Percentiles rank a stretch among this genome's conserved stretches.
phyloP scores from a whole-genome alignment of 2,113 vertebrate genomes.

The Onychostruthus taczanowskii region DNA sequence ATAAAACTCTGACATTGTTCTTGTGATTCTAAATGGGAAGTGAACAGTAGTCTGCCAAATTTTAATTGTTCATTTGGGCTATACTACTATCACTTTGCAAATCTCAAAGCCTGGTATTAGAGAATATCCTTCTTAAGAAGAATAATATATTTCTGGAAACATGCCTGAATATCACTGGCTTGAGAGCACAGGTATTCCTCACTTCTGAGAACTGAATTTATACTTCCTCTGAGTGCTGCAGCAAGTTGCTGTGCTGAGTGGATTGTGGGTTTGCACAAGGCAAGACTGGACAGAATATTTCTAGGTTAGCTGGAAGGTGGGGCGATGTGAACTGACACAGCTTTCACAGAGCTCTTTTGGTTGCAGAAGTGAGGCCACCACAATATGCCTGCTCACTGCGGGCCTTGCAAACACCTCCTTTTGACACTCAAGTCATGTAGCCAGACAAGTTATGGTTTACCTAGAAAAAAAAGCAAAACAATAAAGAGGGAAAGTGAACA shows the following conservation, averaged over 20 bases:
- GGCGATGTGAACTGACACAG: background rate
- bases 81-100: background rate
- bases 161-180: background rate
- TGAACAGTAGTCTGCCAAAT: conserved; percentile 19
- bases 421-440: background rate
- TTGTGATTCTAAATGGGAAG: conserved; percentile 4
- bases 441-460: background rate
- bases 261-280: background rate
- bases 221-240: background rate
- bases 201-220: conserved; percentile 1
- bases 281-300: background rate
- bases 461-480: background rate
- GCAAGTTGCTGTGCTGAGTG: background rate
- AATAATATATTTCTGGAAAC: background rate
- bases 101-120: conserved; percentile 8
- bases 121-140: conserved; percentile 6
- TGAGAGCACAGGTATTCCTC: background rate
- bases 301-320: background rate
- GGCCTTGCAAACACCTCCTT: background rate
- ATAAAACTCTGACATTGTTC: conserved; percentile 15
- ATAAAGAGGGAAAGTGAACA: background rate
- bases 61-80: conserved; percentile 35
- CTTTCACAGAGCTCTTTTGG: background rate
- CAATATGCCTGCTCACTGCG: background rate
- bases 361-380: background rate